Conservation (phyloP, 2,888 invertebrate genomes). For the Thera britannica region DNA sequence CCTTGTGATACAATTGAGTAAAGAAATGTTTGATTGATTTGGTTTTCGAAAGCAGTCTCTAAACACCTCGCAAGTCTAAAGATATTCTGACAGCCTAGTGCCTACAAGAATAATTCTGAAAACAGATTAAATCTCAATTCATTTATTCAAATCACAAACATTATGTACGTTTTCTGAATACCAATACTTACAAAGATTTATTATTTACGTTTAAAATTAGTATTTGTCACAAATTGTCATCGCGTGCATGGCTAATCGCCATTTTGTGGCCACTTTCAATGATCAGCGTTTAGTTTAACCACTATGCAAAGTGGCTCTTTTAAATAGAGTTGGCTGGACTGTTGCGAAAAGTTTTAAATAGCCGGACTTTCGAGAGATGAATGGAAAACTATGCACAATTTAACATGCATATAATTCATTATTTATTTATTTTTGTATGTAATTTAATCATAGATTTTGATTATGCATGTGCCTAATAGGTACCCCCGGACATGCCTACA, state of each 20-base stretch:
- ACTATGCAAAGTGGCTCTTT: conserved; percentile 22
- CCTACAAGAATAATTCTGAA: background rate
- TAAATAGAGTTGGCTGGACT: conserved; percentile 7
- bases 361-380: background rate
- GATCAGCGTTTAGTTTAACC: conserved; percentile 33
- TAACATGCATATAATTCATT: too few relatives aligned
- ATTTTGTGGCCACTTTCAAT: conserved; percentile 34
- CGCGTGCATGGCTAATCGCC: conserved; percentile 35
- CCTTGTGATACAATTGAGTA: too few relatives aligned
- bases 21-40: too few relatives aligned
- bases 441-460: too few relatives aligned
- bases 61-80: too few relatives aligned
- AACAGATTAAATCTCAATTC: background rate
- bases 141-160: conserved; percentile 5
- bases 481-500: too few relatives aligned
- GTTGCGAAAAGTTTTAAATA: background rate
- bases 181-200: conserved; percentile 13
- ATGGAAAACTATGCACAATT: too few relatives aligned
- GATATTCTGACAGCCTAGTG: too few relatives aligned
- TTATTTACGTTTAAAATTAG: conserved; percentile 17
- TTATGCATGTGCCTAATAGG: too few relatives aligned
- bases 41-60: too few relatives aligned
- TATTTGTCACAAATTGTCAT: conserved; percentile 29
- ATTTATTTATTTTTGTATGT: too few relatives aligned
- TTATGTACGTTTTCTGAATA: conserved; percentile 14